Base-by-base conservation (phyloP, 2,888 invertebrate species). In the Heliconius cydno region DNA sequence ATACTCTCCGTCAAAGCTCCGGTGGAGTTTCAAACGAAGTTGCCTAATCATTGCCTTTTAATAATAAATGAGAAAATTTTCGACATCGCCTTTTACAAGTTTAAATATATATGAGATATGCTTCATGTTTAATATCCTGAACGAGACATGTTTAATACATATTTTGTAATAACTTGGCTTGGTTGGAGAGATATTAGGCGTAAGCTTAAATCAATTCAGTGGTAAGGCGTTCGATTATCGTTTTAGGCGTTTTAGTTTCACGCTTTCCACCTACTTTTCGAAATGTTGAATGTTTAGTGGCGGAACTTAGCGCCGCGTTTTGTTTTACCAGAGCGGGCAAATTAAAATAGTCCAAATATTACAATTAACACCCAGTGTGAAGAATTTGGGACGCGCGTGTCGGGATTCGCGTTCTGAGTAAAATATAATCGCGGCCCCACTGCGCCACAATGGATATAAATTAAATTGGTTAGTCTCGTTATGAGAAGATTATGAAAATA, bases 41-140 rank as follows among this genome's bases (percentile, higher is more conserved):
- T 73, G 57, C 72, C 7, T n/a, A 73, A 73, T 73, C 72, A 73
- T n/a, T 73, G 60, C 60, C 60, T 73, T 73, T 60, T 73, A 73
- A 73, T 73, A 73, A 73, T 60, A 57, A 19, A 73, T 73, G 60
- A 60, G 73, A 73, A 73, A 34, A 73, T 73, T 73, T 73, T 73
- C 73, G 15, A 60, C 57, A 73, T 28, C 60, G 34, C 25, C 60
- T 34, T 25, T 60, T 73, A 34, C 22, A 72, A 72, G 30, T 72
- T 57, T 57, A 34, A 57, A 57, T 72, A 72, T 30, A 72, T n/a
- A 28, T 46, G 30, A 30, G 30, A 52, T 57, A 22, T 30, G 12
- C 12, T n/a, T n/a, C 30, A 15, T 2, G 68, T n/a, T 68, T 68
- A 68, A 68, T 68, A 41, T 68, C 38, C 38, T 25, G 34, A 38